phyloP scores from a whole-genome alignment of 2,888 invertebrate genomes.

The Rugalucina vietnamica region DNA sequence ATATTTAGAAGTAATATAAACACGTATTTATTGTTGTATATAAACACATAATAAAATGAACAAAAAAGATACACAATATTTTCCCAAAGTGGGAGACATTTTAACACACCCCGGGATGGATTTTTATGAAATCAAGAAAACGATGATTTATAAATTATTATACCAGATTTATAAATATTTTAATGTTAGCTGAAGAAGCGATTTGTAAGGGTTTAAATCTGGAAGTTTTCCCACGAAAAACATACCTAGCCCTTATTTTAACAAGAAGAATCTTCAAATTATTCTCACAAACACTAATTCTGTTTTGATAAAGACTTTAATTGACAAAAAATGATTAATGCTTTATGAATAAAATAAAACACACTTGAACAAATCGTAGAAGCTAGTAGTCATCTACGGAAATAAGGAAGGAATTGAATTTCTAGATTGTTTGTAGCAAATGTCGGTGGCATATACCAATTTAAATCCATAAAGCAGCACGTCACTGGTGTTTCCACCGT shows the following conservation, averaged over 20 bases:
- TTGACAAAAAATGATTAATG: no score
- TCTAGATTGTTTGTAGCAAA: no score
- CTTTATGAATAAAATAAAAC: no score
- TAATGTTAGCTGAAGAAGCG: neutral
- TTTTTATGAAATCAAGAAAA: neutral
- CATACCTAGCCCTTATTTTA: neutral
- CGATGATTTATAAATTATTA: neutral
- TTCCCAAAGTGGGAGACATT: slow-evolving; percentile 25
- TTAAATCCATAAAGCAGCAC: no score
- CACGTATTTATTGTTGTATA: slow-evolving; percentile 24
- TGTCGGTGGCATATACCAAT: no score
- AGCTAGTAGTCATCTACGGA: no score
- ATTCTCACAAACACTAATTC: neutral
- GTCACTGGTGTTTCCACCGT: no score
- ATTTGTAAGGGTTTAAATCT: neutral
- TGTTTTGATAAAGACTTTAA: neutral
- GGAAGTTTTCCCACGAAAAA: slow-evolving; percentile 4
- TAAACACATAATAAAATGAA: slow-evolving; percentile 33
- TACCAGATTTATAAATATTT: slow-evolving; percentile 1
- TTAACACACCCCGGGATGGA: slow-evolving; percentile 28
- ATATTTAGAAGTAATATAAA: slow-evolving; percentile 49
- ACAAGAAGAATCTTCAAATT: neutral
- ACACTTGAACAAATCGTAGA: no score
- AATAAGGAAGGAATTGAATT: no score
- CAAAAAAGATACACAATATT: slow-evolving; percentile 43